These are phyloP conservation scores for Chlamydotis undulata DNA, from an alignment of 2,113 vertebrate genomes.

Conservation along the genomic window DNA sequence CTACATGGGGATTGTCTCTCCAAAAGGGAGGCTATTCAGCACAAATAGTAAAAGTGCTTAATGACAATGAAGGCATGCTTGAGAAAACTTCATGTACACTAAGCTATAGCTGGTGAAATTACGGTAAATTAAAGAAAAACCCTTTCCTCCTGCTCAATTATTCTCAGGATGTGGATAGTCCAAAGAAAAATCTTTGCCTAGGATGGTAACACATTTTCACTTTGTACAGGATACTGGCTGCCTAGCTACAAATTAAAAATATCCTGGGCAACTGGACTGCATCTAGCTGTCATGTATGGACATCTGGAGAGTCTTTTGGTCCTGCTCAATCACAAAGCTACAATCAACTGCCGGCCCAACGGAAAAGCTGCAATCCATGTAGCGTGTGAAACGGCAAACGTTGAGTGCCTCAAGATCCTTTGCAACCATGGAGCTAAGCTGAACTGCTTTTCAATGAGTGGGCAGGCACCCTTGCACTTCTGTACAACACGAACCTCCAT, in stretches of 20 bases:
- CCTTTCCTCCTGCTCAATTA: not conserved
- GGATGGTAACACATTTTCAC: slow-evolving; percentile 1
- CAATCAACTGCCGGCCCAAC: slow-evolving; percentile 88
- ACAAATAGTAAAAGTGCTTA: not conserved
- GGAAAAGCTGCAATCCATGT: slow-evolving; percentile 96
- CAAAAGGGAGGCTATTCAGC: not conserved
- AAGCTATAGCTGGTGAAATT: not conserved
- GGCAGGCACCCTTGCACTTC: slow-evolving; percentile 88
- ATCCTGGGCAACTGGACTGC: slow-evolving; percentile 93
- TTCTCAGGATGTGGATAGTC: not conserved
- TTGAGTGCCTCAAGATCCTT: slow-evolving; percentile 85
- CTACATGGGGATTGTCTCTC: not conserved
- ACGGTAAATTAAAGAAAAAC: not conserved
- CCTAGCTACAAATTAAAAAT: slow-evolving; percentile 91
- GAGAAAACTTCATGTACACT: not conserved
- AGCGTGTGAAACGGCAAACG: slow-evolving; percentile 85
- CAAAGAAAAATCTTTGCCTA: not conserved
- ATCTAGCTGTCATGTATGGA: slow-evolving; percentile 90
- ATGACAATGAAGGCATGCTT: not conserved
- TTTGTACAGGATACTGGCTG: slow-evolving; percentile 89
- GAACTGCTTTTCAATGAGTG: slow-evolving; percentile 87
- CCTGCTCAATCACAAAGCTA: slow-evolving; percentile 86
- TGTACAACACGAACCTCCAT: slow-evolving; percentile 85
- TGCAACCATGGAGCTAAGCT: slow-evolving; percentile 85
- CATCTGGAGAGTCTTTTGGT: slow-evolving; percentile 84